Conservation (phyloP, 2,888 invertebrate species). For the Ophion ventricosus region DNA sequence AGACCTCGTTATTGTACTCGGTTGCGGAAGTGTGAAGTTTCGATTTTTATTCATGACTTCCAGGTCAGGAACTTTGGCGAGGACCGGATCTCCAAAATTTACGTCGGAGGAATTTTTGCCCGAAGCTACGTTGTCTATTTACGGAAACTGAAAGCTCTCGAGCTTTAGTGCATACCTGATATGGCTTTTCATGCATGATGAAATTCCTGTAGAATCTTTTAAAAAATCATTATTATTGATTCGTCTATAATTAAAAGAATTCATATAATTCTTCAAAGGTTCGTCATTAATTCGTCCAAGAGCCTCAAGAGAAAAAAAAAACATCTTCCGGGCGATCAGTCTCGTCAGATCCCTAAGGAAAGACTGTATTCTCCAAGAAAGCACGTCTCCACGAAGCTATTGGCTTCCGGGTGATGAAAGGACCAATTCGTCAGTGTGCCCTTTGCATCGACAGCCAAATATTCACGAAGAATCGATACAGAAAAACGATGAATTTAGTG, state of each 20-base stretch:
- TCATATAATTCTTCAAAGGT: no score
- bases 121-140: background rate
- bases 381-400: conserved; percentile 6
- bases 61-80: conserved; percentile 2
- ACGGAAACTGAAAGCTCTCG: background rate
- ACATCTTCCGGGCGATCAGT: background rate
- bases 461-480: conserved; percentile 11
- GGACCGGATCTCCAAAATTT: conserved; percentile 18
- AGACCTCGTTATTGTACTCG: conserved; percentile 36
- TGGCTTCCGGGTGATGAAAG: conserved; percentile 42
- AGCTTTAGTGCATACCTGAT: no score
- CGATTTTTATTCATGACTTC: conserved; percentile 21
- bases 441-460: conserved; percentile 41
- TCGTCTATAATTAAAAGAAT: no score
- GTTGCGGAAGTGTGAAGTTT: background rate
- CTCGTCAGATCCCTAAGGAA: background rate
- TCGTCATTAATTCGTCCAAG: background rate
- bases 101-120: background rate
- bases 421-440: conserved; percentile 42
- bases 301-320: background rate
- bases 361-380: background rate
- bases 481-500: conserved; percentile 5
- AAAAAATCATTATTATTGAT: no score
- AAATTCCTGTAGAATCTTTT: no score
- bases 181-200: no score